These are phyloP conservation scores for Megalurothrips usitatus DNA, from an alignment of 2,888 invertebrate genomes.

Conservation along the genomic window DNA sequence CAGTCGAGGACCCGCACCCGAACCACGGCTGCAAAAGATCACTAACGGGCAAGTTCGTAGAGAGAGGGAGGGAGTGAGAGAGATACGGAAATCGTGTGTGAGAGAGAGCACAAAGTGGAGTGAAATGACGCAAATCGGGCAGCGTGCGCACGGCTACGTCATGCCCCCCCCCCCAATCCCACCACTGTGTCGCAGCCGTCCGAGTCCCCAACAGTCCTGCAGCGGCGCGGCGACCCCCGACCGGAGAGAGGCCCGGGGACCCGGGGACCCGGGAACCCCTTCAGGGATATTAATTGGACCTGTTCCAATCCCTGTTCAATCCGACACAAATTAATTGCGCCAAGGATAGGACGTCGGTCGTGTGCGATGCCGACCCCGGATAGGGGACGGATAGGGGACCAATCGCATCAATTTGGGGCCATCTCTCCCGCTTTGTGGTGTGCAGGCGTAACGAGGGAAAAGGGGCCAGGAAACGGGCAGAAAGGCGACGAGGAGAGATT, in stretches of 20 bases:
- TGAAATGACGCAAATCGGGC: too few species aligned
- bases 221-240: too few species aligned
- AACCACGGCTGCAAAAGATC: background rate
- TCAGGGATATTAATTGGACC: conserved; percentile 7
- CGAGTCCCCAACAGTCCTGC: too few species aligned
- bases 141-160: background rate
- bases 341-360: background rate
- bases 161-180: background rate
- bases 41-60: too few species aligned
- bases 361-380: background rate
- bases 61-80: too few species aligned
- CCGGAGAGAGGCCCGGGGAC: too few species aligned
- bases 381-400: background rate
- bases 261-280: too few species aligned
- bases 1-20: background rate
- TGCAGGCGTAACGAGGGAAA: background rate
- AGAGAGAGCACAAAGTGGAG: too few species aligned
- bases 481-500: too few species aligned
- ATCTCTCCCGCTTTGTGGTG: background rate
- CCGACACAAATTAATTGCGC: conserved; percentile 16
- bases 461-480: background rate
- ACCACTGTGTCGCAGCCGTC: background rate
- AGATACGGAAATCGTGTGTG: too few species aligned
- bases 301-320: conserved; percentile 6
- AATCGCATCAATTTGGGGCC: background rate